Percentiles rank a stretch among this genome's conserved stretches.
Evolutionary conservation across 1,140 invertebrate genomes (phyloP).

Genomic region (Orchesella cincta): DNA sequence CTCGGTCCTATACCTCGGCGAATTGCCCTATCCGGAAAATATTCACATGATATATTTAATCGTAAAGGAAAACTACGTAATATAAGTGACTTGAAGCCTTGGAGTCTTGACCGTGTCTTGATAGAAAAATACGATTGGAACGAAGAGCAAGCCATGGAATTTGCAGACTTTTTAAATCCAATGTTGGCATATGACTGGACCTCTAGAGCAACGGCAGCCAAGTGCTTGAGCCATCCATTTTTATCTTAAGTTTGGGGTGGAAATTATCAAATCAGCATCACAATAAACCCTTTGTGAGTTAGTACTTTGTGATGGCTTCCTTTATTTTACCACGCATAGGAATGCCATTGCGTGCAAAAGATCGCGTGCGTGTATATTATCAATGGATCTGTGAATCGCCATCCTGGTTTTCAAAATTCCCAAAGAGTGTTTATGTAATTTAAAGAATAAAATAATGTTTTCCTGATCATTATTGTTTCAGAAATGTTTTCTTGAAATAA

Average conservation of each 20-base stretch:
- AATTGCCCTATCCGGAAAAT: slow-evolving; percentile 86
- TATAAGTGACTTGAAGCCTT: slow-evolving; percentile 90
- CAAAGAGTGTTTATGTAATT: no score
- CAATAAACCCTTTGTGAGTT: no score
- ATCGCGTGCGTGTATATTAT: no score
- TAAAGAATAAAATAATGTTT: no score
- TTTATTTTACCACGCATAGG: no score
- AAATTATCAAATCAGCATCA: no score
- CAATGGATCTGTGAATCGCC: no score
- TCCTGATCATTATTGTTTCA: no score
- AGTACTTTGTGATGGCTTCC: no score
- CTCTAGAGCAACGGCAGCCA: slow-evolving; percentile 84
- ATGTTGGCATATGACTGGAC: slow-evolving; percentile 94
- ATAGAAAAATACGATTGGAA: slow-evolving; percentile 96
- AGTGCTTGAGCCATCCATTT: slow-evolving; percentile 83
- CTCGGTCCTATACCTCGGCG: slow-evolving; percentile 89
- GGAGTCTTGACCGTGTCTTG: slow-evolving; percentile 87
- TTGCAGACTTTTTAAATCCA: slow-evolving; percentile 88
- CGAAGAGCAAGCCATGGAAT: slow-evolving; percentile 77
- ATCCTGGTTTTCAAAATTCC: no score
- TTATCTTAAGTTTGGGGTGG: not conserved
- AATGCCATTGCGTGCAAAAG: no score
- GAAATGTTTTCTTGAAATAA: no score
- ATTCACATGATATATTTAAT: slow-evolving; percentile 91
- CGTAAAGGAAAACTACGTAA: slow-evolving; percentile 80